These are phyloP conservation scores for Nesogale talazaci DNA, from an alignment of 2,113 vertebrate genomes.

Conservation along the genomic window DNA sequence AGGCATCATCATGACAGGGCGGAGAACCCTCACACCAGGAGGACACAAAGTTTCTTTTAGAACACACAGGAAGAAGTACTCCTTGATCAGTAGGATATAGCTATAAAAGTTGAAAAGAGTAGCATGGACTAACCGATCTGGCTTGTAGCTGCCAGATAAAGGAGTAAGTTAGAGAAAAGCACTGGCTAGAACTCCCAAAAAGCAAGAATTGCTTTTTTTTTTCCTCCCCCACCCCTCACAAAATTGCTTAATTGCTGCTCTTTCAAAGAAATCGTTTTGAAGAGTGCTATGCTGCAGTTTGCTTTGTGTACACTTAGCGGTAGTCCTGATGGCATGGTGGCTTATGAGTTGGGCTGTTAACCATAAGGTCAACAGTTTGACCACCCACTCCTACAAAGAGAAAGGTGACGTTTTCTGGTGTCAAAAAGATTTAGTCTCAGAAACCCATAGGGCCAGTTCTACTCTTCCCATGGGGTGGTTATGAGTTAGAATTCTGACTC, in stretches of 20 bases:
- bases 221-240: too few species aligned
- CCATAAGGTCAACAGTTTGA: too few species aligned
- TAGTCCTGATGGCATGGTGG: too few species aligned
- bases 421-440: too few species aligned
- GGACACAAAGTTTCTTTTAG: constrained; percentile 32
- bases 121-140: neutral
- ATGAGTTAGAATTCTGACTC: too few species aligned
- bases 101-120: neutral
- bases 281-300: neutral
- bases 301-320: too few species aligned
- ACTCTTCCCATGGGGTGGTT: too few species aligned
- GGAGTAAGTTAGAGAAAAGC: neutral
- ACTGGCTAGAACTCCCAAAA: constrained; percentile 30
- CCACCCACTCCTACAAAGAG: too few species aligned
- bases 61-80: neutral
- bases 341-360: too few species aligned
- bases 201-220: neutral
- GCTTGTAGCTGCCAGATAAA: constrained; percentile 2
- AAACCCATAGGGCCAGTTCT: too few species aligned
- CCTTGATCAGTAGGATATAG: neutral
- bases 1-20: neutral
- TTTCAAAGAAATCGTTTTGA: neutral
- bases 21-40: neutral
- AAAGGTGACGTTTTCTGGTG: too few species aligned
- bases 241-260: neutral